Base-by-base conservation (phyloP, 2,888 invertebrate species). In the Tachina lurida region DNA sequence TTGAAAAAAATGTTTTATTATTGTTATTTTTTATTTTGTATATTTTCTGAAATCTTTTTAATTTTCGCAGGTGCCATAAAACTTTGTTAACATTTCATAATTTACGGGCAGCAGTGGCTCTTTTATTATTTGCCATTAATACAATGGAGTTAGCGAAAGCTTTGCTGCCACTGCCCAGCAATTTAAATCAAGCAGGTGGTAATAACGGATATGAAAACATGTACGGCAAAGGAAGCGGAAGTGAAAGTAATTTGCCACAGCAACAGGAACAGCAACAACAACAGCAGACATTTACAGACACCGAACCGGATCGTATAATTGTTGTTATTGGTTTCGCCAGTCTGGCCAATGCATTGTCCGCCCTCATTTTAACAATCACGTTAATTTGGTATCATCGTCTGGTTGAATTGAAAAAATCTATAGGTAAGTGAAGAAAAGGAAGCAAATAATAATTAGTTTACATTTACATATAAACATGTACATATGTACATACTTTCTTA, bases 1-100 rank as follows among this genome's bases (percentile, higher is more conserved):
- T 76, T 68, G 31, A 45, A 60, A 58, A n/a, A 45, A 52, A 63
- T 77, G 47, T 43, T 19, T 31, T 70, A 47, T 62, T 43, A 12
- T 62, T 52, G 54, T 12, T 12, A 19, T 52, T 45, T 52, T 43
- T 58, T 13, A 1, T 63, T 45, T 68, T 19, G n/a, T 56, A n/a
- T 47, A 47, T 22, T 12, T 63, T 52, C 49, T 58, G 49, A 2
- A 9, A 19, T 63, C 58, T 65, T 54, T 10, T 62, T 17, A 7
- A 62, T 87, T 79, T 84, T 76, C 56, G 63, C 89, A 92, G 92
- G 87, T 89, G 90, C 88, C 90, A 91, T 88, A 90, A 89, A 89
- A 91, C 91, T 87, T 89, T 92, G 89, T 89, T 92, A 85, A 90
- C 90, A 88, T 92, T 92, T 88, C 92, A 93, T 89, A 93, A 93